Evolutionary conservation across 2,797 vertebrate species (phyloP), one percentile per base, ranked within the genome.

Genomic region (Gallinago nigripennis): DNA sequence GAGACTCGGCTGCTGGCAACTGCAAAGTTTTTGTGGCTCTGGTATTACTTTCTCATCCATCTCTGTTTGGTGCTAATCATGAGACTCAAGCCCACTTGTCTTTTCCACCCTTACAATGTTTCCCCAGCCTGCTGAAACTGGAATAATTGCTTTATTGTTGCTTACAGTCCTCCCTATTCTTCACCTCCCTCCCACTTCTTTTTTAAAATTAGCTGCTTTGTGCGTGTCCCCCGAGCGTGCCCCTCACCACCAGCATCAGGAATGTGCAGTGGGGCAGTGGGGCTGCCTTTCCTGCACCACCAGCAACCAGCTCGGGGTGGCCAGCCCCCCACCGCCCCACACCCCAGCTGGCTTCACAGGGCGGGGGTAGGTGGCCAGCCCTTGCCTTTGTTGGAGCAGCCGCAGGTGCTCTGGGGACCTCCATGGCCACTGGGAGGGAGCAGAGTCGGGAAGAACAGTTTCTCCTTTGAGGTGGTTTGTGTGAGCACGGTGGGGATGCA

Each of bases 181-280:
- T 84, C 0, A 10, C 82, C 73, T 75, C 66, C 68, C 72, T 92
- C 61, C 64, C 21, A 24, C 71, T 81, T 76, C 43, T 57, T 84
- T 45, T 94, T 84, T 69, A 63, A 90, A 93, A 88, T 82, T 39
- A 61, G 86, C 75, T 51, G 83, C 86, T 96, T 96, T 96, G 92
- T 97, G 72, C 84, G 2, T 5, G 24, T 94, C 92, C 43, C 94
- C 82, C 11, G 84, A 72, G 94, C 82, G 68, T 82, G 81, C 43
- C 57, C 83, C 70, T 91, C 35, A 35, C 88, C 7, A 3, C 63
- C 31, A 30, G 92, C 31, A 25, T 77, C 91, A 91, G 95, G 81
- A 87, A 79, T 77, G 54, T 64, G 54, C 7, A 16, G 33, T 33
- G 79, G 72, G 50, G 66, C 28, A 4, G 23, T 8, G 2, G 43